Percentiles rank a stretch among this genome's conserved stretches.
Conservation (phyloP, 2,888 invertebrate species). For the Therioaphis trifolii region DNA sequence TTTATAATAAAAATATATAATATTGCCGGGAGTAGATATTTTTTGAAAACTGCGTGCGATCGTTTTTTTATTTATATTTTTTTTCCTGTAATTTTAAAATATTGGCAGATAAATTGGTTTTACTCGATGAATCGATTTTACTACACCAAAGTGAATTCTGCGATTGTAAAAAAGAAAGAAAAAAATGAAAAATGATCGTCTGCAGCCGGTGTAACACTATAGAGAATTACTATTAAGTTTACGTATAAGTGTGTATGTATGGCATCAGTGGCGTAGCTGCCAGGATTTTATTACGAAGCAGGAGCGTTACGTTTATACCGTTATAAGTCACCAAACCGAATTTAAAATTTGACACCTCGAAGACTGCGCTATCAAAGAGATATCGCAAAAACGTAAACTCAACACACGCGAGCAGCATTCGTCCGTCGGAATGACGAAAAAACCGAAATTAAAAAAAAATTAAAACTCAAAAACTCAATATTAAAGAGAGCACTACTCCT, state of each 20-base stretch:
- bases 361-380: too few species aligned
- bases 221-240: not conserved
- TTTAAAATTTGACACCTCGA: not conserved
- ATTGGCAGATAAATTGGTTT: conserved; percentile 31
- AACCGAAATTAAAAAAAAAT: too few species aligned
- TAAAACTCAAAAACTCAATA: too few species aligned
- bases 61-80: not conserved
- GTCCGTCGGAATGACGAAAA: too few species aligned
- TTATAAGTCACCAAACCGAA: not conserved
- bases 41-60: not conserved
- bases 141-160: not conserved
- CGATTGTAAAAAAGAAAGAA: conserved; percentile 6
- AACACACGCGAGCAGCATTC: too few species aligned
- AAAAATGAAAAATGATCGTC: not conserved
- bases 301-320: too few species aligned
- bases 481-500: too few species aligned
- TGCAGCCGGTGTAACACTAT: not conserved
- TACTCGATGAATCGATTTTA: conserved; percentile 6
- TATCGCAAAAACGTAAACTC: too few species aligned
- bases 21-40: not conserved
- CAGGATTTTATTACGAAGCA: too few species aligned
- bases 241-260: not conserved
- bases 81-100: not conserved
- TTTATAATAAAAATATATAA: not conserved
- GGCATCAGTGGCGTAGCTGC: too few species aligned